Conservation (phyloP, 2,113 vertebrate species). For the Emydocephalus ijimae region DNA sequence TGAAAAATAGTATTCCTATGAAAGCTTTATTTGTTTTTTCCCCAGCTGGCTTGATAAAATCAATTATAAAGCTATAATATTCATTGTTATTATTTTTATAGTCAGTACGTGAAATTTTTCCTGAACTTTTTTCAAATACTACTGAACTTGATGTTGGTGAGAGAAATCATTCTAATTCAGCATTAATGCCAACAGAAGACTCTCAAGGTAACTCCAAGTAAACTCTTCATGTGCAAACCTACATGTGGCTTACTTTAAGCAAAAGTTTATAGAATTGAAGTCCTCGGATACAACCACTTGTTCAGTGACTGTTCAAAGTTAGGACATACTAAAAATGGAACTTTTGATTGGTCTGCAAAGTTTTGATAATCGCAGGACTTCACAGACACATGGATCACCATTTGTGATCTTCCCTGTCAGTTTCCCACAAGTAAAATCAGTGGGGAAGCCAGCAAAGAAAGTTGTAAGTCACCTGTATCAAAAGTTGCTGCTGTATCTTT, state of each 20-base stretch:
- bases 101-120: slow-evolving; percentile 66
- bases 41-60: slow-evolving; percentile 27
- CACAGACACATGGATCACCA: background rate
- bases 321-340: background rate
- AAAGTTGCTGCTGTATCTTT: background rate
- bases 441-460: background rate
- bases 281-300: background rate
- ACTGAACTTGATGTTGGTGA: slow-evolving; percentile 42
- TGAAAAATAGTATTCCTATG: background rate
- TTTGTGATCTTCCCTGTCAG: background rate
- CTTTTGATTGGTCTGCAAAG: background rate
- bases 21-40: slow-evolving; percentile 10
- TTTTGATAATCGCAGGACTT: background rate
- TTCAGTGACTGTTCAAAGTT: background rate
- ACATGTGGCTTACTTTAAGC: background rate
- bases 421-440: background rate
- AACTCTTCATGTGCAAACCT: background rate
- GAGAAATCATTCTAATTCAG: slow-evolving; percentile 50
- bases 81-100: slow-evolving; percentile 51
- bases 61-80: slow-evolving; percentile 24
- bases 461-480: background rate
- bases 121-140: slow-evolving; percentile 58
- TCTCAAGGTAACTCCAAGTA: slow-evolving; percentile 71
- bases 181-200: slow-evolving; percentile 60
- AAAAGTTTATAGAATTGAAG: background rate